Conservation (phyloP, 2,888 invertebrate genomes). For the Hermaeophaga mercurialis region DNA sequence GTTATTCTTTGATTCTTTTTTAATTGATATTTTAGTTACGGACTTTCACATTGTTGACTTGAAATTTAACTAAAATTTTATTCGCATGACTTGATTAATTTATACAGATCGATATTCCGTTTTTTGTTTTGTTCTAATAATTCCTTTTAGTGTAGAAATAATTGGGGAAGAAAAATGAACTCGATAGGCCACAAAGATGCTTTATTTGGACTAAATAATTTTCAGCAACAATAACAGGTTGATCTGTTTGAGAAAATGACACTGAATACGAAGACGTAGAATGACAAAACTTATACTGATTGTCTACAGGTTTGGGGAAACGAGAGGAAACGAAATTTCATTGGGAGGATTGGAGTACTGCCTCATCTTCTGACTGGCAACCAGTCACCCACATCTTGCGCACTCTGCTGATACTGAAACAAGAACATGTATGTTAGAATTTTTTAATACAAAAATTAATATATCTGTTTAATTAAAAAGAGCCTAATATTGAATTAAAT, state of each 20-base stretch:
- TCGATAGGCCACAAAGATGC: slow-evolving; percentile 45
- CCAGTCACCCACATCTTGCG: slow-evolving; percentile 50
- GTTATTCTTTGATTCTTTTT: not conserved
- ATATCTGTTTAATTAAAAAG: too few species aligned
- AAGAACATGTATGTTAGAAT: slow-evolving; percentile 26
- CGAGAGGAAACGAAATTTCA: slow-evolving; percentile 38
- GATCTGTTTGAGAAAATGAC: slow-evolving; percentile 40
- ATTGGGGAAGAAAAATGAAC: too few species aligned
- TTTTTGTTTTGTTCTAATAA: too few species aligned
- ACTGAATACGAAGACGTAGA: slow-evolving; percentile 31
- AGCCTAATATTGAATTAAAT: too few species aligned
- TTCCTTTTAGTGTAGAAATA: too few species aligned
- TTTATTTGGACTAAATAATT: slow-evolving; percentile 47
- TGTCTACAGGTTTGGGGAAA: slow-evolving; percentile 52
- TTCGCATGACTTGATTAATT: too few species aligned
- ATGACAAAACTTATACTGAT: slow-evolving; percentile 44
- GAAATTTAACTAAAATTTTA: too few species aligned
- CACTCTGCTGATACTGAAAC: slow-evolving; percentile 50
- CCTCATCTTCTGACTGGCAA: slow-evolving; percentile 53
- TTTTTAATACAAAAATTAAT: not conserved
- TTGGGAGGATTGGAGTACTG: slow-evolving; percentile 23
- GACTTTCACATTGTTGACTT: not conserved
- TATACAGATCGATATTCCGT: too few species aligned
- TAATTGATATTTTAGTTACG: not conserved
- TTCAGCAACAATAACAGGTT: slow-evolving; percentile 44